Evolutionary conservation across 2,797 vertebrate species (phyloP), one percentile per base, ranked within the genome.

Genomic region (Neosalanx taihuensis): DNA sequence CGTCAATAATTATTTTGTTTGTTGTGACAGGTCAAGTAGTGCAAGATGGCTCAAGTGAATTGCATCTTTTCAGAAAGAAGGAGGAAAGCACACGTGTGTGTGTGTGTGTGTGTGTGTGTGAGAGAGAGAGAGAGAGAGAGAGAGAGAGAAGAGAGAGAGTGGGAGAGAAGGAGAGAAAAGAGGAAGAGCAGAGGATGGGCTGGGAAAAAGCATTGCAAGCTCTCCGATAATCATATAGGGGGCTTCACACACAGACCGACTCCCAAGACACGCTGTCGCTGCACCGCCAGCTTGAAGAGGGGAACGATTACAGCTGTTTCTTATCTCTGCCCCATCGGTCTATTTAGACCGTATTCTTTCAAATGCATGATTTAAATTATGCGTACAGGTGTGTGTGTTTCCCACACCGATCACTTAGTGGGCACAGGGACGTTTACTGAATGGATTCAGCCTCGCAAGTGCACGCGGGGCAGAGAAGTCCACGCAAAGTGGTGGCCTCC

Each of bases 21-120:
- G 60, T 30, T 59, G 51, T 72, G 64, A 60, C 68, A 68, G 46
- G 71, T 64, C 71, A 23, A 77, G 71, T 61, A 67, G 69, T 79
- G 82, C 71, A 72, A 26, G 68, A 67, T 81, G 80, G 75, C 80
- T 85, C 69, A 78, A 64, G 72, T 85, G 76, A 75, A 81, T 81
- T 81, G 78, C 76, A 77, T 46, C 74, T 75, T 76, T 85, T 84
- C 77, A 83, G 58, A 81, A 86, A 80, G 78, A 75, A 35, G 51
- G 74, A 60, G 5, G 9, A 29, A 29, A 31, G 72, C 81, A 73
- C 67, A 71, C 35, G 31, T 15, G 49, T 67, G 59, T 60, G 61
- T 75, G 72, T 71, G 64, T 49, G 31, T 15, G 49, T 67, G 59
- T 60, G 61, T 75, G 72, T 71, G 64, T 62, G 23, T 53, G 63